A percentile compares a stretch with the other conserved stretches of the same genome.
phyloP scores from a whole-genome alignment of 2,888 invertebrate species.

The Eristalinus aeneus region DNA sequence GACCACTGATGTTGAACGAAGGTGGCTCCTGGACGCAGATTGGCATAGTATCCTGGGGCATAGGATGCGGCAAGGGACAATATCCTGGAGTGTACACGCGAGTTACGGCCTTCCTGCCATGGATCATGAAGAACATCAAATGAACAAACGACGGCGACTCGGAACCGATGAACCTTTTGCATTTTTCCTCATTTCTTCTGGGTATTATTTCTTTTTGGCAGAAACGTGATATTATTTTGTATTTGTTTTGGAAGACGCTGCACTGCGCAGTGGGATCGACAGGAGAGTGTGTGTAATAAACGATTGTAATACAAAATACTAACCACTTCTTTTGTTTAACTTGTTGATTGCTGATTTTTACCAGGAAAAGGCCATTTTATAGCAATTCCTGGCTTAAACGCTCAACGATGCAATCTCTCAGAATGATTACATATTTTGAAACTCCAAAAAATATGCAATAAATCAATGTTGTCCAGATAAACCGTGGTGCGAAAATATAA shows the following conservation, averaged over 20 bases:
- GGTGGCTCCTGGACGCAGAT: constrained; percentile 90
- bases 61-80: constrained; percentile 94
- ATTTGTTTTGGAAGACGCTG: constrained; percentile 1
- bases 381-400: no score
- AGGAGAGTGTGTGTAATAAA: constrained; percentile 30
- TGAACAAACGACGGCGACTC: constrained; percentile 39
- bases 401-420: no score
- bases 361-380: no score
- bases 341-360: neutral
- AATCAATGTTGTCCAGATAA: no score
- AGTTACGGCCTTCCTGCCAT: constrained; percentile 90
- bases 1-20: constrained; percentile 91
- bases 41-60: constrained; percentile 95
- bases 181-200: constrained; percentile 6
- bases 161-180: neutral
- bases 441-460: no score
- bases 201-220: constrained; percentile 42
- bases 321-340: neutral
- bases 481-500: no score
- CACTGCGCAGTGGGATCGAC: neutral
- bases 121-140: constrained; percentile 92
- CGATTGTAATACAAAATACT: constrained; percentile 27
- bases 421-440: no score
- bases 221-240: constrained; percentile 61
- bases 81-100: constrained; percentile 95